Evolutionary conservation across 1,140 invertebrate genomes (phyloP).

Genomic region (Lepidurus couesii): DNA sequence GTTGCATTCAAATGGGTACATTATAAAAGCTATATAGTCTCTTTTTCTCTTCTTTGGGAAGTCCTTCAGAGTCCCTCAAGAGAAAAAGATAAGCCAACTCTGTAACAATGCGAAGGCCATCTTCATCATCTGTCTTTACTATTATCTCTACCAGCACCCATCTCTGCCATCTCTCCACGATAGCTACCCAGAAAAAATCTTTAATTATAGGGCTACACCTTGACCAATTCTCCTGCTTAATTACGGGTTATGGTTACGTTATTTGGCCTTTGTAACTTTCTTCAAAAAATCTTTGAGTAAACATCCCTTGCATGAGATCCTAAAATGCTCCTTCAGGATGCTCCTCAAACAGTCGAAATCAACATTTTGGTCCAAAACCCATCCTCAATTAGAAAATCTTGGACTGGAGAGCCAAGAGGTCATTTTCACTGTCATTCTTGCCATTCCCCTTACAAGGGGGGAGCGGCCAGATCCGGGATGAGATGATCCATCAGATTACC

Average conservation of each 20-base stretch:
- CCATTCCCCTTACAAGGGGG: background rate
- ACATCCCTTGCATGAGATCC: too few relatives aligned
- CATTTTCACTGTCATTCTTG: background rate
- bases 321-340: too few relatives aligned
- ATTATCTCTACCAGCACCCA: background rate
- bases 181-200: too few relatives aligned
- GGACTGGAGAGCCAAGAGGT: too few relatives aligned
- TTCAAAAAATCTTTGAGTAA: too few relatives aligned
- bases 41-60: background rate
- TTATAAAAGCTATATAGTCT: background rate
- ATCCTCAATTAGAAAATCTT: too few relatives aligned
- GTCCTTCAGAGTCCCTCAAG: background rate
- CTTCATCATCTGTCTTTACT: background rate
- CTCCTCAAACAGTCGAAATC: too few relatives aligned
- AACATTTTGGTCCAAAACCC: too few relatives aligned
- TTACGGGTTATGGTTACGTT: too few relatives aligned
- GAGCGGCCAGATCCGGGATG: background rate
- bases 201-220: too few relatives aligned
- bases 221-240: too few relatives aligned
- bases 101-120: background rate
- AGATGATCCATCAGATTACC: background rate
- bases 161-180: background rate
- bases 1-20: slow-evolving; percentile 12
- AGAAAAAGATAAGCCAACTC: background rate
- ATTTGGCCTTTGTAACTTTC: too few relatives aligned